Base-by-base conservation (phyloP, 2,888 invertebrate genomes). In the Coleophora deauratella region DNA sequence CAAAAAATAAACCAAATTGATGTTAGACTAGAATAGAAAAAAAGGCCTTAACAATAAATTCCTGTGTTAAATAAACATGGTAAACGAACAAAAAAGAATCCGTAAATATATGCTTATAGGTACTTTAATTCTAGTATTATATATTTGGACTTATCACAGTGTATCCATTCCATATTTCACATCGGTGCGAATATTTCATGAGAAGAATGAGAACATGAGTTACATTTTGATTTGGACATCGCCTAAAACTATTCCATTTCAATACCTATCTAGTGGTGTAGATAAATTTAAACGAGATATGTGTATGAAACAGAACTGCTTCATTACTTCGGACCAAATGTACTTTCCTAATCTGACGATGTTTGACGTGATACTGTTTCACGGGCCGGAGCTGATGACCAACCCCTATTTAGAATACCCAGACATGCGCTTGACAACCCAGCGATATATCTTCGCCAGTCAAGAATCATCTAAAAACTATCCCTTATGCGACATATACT, bases 381-480 rank as follows among this genome's bases (percentile, higher is more conserved):
- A 57, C 21, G 65, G 60, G 0, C 59, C 65, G 12, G 65, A 69
- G 45, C 42, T 66, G 1, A 42, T 57, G 7, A 39, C 44, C 9
- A 36, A 38, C 1, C 28, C 44, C 11, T 30, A 31, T 21, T 6
- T 21, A 2, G 14, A 7, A 0, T 38, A 68, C n/a, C 74, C 79
- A 3, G n/a, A 28, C 0, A 44, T 45, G 10, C 56, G 81, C 42
- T 64, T 64, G 1, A 47, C 53, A 0, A 51, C 63, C 36, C 81
- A 81, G 45, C 78, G 75, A 45, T 81, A 68, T 36, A 69, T 63
- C 1, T 78, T 77, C 43, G 69, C 66, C 0, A 68, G 57, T 9
- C 71, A 68, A 37, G 80, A 81, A 51, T 76, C 81, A 1, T 52
- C 76, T 12, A 57, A 58, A 2, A 57, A 74, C 33, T 78, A 74